Conservation (phyloP, 2,888 invertebrate species). For the Drosophila helvetica region DNA sequence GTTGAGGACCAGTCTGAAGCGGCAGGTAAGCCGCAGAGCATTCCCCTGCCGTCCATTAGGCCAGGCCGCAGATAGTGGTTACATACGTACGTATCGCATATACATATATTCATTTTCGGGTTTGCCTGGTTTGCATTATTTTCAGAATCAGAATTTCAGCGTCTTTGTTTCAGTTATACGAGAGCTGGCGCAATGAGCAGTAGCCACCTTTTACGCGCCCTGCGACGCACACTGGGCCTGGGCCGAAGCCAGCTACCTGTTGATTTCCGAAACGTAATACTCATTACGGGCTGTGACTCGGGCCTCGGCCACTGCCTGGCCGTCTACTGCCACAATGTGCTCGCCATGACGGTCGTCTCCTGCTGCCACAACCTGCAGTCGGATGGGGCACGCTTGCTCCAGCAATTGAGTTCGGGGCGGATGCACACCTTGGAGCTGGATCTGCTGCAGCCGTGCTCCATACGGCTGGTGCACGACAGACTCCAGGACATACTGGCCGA, state of each 20-base stretch:
- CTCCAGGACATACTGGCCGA: conserved; percentile 64
- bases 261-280: conserved; percentile 84
- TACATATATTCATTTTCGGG: conserved; percentile 56
- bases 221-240: conserved; percentile 56
- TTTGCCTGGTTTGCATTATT: conserved; percentile 54
- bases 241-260: conserved; percentile 59
- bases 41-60: conserved; percentile 20
- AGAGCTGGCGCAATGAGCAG: conserved; percentile 59
- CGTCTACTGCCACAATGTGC: conserved; percentile 78
- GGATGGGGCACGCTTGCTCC: conserved; percentile 86
- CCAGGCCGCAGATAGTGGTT: conserved; percentile 47
- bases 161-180: conserved; percentile 55
- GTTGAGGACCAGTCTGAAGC: conserved; percentile 52
- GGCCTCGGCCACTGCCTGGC: conserved; percentile 86
- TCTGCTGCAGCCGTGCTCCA: conserved; percentile 87
- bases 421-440: conserved; percentile 87
- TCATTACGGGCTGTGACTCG: conserved; percentile 94
- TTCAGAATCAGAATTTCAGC: conserved; percentile 1
- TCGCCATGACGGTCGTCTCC: conserved; percentile 89
- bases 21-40: conserved; percentile 57
- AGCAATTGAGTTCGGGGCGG: conserved; percentile 69
- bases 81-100: conserved; percentile 23
- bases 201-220: conserved; percentile 53
- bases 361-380: conserved; percentile 88
- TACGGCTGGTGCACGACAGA: conserved; percentile 78